Base-by-base conservation (phyloP, 2,113 vertebrate genomes). In the Drymodes brunneopygia region DNA sequence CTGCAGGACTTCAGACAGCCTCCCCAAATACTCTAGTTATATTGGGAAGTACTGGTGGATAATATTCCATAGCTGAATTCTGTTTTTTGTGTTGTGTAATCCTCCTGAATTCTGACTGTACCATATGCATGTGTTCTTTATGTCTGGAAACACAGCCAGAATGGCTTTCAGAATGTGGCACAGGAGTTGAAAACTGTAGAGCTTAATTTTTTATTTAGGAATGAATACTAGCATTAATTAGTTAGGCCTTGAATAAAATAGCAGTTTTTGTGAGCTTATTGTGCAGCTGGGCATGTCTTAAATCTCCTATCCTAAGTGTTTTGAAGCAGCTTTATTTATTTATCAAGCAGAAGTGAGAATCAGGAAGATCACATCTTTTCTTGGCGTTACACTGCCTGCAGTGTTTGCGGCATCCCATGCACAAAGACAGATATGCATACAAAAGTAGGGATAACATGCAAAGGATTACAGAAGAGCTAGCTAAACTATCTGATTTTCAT, bases 171-270 rank as follows among this genome's bases (percentile, higher is more conserved):
- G 73, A 85, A 40, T 27, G 35, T 2, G 7, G 11, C 53, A 44
- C 36, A 88, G 36, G 85, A 92, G 21, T 31, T 70, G 27, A 27
- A 91, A 78, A 79, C 44, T 78, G 45, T 75, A 88, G 42, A 90
- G 56, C 40, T 83, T 82, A 42, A 40, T 69, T 96, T 93, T 95
- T 95, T 69, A 69, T 75, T 89, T 92, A 36, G 38, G 53, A 78
- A 86, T 36, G 28, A 94, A 60, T n/a, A 42, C 10, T 44, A 35
- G 29, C 58, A 88, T 61, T 92, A 91, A 58, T 96, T 95, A 93
- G 36, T 94, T 90, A 87, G 58, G 38, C 3, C 15, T 50, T 91
- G 65, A 72, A 61, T 93, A 90, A 84, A 91, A 80, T 57, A 91
- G 36, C 65, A 88, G 22, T 13, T 51, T 92, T 94, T 82, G 12